Evolutionary conservation across 2,888 invertebrate genomes (phyloP).

Genomic region (Rugalucina vietnamica): DNA sequence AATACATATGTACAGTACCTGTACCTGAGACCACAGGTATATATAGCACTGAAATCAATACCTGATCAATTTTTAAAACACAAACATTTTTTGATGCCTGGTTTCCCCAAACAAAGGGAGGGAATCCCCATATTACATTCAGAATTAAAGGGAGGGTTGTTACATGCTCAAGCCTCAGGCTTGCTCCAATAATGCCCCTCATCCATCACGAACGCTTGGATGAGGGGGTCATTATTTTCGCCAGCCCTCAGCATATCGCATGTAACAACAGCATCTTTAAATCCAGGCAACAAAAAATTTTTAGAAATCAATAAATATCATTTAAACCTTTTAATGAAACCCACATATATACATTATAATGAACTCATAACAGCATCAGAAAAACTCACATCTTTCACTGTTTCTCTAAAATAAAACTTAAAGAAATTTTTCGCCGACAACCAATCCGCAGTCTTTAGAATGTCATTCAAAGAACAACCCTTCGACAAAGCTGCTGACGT

Average conservation of each 20-base stretch:
- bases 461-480: conserved; percentile 30
- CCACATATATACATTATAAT: not conserved
- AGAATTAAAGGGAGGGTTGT: not conserved
- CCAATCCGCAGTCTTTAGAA: conserved; percentile 43
- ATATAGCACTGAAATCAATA: too few relatives aligned
- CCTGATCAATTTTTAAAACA: not conserved
- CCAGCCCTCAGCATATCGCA: conserved; percentile 35
- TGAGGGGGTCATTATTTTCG: too few relatives aligned
- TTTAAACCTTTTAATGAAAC: not conserved
- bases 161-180: conserved; percentile 45
- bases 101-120: not conserved
- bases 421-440: conserved; percentile 33
- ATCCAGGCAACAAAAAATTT: not conserved
- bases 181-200: too few relatives aligned
- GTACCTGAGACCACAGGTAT: not conserved
- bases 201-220: too few relatives aligned
- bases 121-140: too few relatives aligned
- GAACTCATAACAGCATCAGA: conserved; percentile 21
- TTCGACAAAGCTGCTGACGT: conserved; percentile 30
- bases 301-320: not conserved
- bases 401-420: conserved; percentile 37
- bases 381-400: not conserved
- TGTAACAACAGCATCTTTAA: conserved; percentile 44
- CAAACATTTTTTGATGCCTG: not conserved
- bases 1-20: not conserved